These are phyloP conservation scores for Polydrusus pterygomalis DNA, from an alignment of 2,888 invertebrate genomes.

Conservation along the genomic window DNA sequence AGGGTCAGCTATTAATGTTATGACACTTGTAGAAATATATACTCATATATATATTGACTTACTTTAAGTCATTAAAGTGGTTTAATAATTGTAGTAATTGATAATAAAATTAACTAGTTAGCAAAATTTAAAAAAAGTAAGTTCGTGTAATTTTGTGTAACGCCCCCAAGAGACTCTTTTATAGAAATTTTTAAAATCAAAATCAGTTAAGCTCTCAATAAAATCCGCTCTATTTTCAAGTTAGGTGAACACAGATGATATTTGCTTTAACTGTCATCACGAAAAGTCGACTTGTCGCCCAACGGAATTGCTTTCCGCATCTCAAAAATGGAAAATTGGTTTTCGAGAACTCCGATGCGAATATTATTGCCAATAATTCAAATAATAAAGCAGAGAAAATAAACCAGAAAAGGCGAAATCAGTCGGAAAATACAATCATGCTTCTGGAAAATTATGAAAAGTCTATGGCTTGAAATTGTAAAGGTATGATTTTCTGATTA, in stretches of 20 bases:
- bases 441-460: slow-evolving; percentile 15
- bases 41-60: too few species aligned
- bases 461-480: not conserved
- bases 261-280: slow-evolving; percentile 12
- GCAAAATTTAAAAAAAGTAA: too few species aligned
- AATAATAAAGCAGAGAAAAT: slow-evolving; percentile 31
- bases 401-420: slow-evolving; percentile 34
- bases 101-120: too few species aligned
- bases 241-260: slow-evolving; percentile 17
- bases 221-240: slow-evolving; percentile 9
- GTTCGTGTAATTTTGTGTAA: too few species aligned
- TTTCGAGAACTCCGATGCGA: slow-evolving; percentile 35
- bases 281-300: slow-evolving; percentile 29
- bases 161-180: too few species aligned
- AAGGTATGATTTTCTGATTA: slow-evolving; percentile 1
- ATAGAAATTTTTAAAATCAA: not conserved
- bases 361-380: slow-evolving; percentile 39
- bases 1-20: too few species aligned
- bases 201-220: slow-evolving; percentile 1
- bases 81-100: too few species aligned
- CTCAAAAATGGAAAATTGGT: slow-evolving; percentile 35
- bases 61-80: too few species aligned
- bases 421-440: slow-evolving; percentile 20
- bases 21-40: too few species aligned
- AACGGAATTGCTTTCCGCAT: slow-evolving; percentile 33